Base-by-base conservation (phyloP, 2,113 vertebrate genomes). In the Ariopsis seemanni region DNA sequence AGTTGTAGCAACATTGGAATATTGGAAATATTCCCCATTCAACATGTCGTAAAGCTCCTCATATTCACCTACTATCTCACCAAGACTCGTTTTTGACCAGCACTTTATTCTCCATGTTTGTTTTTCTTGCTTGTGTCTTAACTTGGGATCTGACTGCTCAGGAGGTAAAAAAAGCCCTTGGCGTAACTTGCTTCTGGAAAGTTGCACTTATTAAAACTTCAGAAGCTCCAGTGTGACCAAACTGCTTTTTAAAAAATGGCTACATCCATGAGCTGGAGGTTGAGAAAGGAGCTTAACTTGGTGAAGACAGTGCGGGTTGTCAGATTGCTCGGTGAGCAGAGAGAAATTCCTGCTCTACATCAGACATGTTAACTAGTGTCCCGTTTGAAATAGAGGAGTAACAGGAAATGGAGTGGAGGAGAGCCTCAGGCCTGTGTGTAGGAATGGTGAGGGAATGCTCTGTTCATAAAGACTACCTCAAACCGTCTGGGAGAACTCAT, bases 371-470 rank as follows among this genome's bases (percentile, higher is more conserved):
- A 60, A 81, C 27, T 4, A 34, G 30, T 6, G 55, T 60, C 27
- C 27, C 30, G 15, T 30, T 55, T 80, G 57, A 60, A 27, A 60
- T 25, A 20, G 77, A 57, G n/a, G 15, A 5, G 42, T 25, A 14
- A 78, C 50, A 78, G 75, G 77, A 58, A 55, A n/a, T 58, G 77
- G 53, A 80, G 77, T 58, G 77, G 50, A 78, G 22, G 74, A 77
- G 74, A 77, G 50, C 50, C 48, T 52, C 74, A 25, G 42, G 50
- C 20, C 22, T 53, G 74, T 17, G 77, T 79, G 77, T 27, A 55
- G 77, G n/a, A 80, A 80, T 18, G 11, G 48, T 53, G 50, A 78
- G 74, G 22, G 74, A 78, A 52, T 52, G 74, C 53, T 58, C 14
- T 34, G 77, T 80, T 80, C 58, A 80, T 80, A 34, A 57, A 80